A percentile compares a stretch with the other conserved stretches of the same genome.
phyloP scores from a whole-genome alignment of 2,113 vertebrate genomes.

The human region DNA sequence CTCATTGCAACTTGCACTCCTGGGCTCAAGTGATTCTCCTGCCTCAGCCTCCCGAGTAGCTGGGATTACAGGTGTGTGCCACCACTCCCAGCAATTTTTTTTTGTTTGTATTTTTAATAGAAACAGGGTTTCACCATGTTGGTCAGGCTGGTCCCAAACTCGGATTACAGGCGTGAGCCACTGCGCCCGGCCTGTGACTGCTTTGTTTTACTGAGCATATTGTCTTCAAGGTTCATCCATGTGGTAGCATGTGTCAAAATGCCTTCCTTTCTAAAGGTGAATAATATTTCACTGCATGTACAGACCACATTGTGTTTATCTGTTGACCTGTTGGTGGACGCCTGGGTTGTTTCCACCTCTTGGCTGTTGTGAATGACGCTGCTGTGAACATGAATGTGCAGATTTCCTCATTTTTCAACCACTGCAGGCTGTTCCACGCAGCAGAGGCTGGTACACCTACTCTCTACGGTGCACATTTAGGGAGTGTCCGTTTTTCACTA shows the following conservation, averaged over 20 bases:
- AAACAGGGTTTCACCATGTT: too few relatives aligned
- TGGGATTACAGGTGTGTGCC: too few relatives aligned
- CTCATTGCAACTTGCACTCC: too few relatives aligned
- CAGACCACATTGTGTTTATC: fast-evolving
- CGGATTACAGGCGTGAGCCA: too few relatives aligned
- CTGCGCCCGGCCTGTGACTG: too few relatives aligned
- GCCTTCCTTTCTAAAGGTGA: neutral
- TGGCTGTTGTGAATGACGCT: fast-evolving
- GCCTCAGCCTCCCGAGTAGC: too few relatives aligned
- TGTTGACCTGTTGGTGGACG: fast-evolving
- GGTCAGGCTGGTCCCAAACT: too few relatives aligned
- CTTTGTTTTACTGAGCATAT: fast-evolving
- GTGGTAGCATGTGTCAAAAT: fast-evolving
- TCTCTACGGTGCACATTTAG: fast-evolving
- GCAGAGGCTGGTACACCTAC: fast-evolving
- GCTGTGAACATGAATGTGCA: fast-evolving
- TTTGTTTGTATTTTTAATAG: too few relatives aligned
- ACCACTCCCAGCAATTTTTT: too few relatives aligned
- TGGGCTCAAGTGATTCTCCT: too few relatives aligned
- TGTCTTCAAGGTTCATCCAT: neutral
- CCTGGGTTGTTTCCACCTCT: too few relatives aligned
- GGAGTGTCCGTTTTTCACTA: neutral
- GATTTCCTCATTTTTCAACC: fast-evolving
- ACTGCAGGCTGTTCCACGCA: fast-evolving
- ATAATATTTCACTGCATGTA: fast-evolving